Evolutionary conservation across 2,888 invertebrate genomes (phyloP).

Genomic region (Megamerina dolium): DNA sequence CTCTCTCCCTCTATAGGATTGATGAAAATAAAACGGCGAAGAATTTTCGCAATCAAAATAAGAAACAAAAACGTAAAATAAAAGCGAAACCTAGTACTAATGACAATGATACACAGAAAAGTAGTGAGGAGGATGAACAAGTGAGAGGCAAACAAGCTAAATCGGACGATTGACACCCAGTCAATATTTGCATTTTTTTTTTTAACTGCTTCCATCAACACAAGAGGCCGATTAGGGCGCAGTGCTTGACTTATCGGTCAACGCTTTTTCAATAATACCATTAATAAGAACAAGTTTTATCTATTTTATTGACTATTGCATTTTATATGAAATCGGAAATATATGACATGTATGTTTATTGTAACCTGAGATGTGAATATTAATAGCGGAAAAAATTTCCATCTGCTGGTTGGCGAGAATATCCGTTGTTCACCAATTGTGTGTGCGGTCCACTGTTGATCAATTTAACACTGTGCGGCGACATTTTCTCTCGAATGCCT

Average conservation of each 20-base stretch:
- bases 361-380: background rate
- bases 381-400: conserved; percentile 67
- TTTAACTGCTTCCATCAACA: too few species aligned
- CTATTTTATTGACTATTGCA: too few species aligned
- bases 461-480: conserved; percentile 68
- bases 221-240: too few species aligned
- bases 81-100: conserved; percentile 2
- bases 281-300: too few species aligned
- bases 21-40: conserved; percentile 58
- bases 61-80: conserved; percentile 50
- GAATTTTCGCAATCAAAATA: conserved; percentile 63
- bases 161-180: too few species aligned
- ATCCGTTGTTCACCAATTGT: conserved; percentile 75
- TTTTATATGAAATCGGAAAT: too few species aligned
- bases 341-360: too few species aligned
- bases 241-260: too few species aligned
- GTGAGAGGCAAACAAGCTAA: conserved; percentile 31
- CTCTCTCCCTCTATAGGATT: conserved; percentile 54
- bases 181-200: too few species aligned
- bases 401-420: conserved; percentile 70
- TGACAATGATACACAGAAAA: background rate
- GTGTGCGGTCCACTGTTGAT: conserved; percentile 77
- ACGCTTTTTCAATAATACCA: too few species aligned
- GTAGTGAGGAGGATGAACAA: conserved; percentile 1
- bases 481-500: conserved; percentile 58